Evolutionary conservation across 2,113 vertebrate genomes (phyloP), one percentile per base, ranked within the genome.

Genomic region (Vidua chalybeata): DNA sequence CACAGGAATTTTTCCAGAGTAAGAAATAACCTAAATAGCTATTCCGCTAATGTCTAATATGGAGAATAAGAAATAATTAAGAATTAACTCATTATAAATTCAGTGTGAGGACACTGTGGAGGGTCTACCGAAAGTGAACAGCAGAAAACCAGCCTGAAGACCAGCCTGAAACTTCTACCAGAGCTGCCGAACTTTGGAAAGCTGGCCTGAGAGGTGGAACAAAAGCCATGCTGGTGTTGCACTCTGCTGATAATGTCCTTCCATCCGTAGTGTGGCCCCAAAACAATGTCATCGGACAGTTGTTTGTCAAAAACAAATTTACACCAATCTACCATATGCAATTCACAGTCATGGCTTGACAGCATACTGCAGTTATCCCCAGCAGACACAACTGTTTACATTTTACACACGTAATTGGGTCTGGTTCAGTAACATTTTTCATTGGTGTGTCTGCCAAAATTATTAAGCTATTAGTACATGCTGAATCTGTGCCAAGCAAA

Each of bases 351-450:
- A 2, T 82, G 46, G 33, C 64, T 72, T 93, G 90, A 93, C 90
- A 84, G 94, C 89, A 93, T 77, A 75, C 82, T 93, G 95, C 83
- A 84, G 67, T 15, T 66, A 80, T 95, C 80, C 93, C 89, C 90
- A 87, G 63, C 37, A 97, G 75, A 96, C 85, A 83, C 63, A 82
- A 85, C 90, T 91, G 84, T 95, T 97, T 91, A 87, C 78, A 94
- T 96, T 95, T 88, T 83, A 45, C 64, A 61, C 88, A 77, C 67
- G 91, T 93, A 94, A 90, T 90, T 95, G 93, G 90, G 31, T 80
- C 86, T 93, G 83, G 92, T 97, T 95, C 87, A 90, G 79, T 62
- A 94, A 95, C 83, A 71, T 91, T 93, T 86, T 96, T 96, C 93
- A 80, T 67, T 96, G 78, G 92, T 83, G 76, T 66, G 87, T 73